Percentiles rank a stretch among this genome's conserved stretches.
Evolutionary conservation across 1,140 invertebrate genomes (phyloP).

Genomic region (Caenorhabditis briggsae): DNA sequence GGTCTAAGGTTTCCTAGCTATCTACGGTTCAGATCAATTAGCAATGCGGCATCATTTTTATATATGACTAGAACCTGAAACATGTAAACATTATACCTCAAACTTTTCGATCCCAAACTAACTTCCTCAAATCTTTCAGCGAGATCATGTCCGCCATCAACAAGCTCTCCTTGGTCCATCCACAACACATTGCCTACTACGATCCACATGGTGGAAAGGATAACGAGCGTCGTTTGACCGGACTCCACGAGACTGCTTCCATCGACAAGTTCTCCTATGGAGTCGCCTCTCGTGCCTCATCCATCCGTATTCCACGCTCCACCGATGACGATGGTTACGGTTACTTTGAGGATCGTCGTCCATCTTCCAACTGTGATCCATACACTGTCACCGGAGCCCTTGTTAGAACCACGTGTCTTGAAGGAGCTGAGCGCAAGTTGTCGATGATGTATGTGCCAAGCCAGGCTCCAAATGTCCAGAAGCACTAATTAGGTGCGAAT

Average conservation of each 20-base stretch:
- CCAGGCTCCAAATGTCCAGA: constrained; percentile 31
- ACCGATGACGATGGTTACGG: constrained; percentile 88
- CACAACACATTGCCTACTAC: constrained; percentile 88
- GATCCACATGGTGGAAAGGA: constrained; percentile 87
- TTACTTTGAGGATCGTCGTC: constrained; percentile 91
- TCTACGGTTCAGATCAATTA: too few relatives aligned
- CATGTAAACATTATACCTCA: too few relatives aligned
- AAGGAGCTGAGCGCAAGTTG: constrained; percentile 60
- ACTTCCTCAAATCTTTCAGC: constrained; percentile 8
- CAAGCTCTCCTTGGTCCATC: constrained; percentile 86
- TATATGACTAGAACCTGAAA: too few relatives aligned
- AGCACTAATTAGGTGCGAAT: background rate
- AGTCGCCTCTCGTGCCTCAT: constrained; percentile 85
- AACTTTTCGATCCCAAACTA: too few relatives aligned
- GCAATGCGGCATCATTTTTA: too few relatives aligned
- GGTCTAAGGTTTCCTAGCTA: too few relatives aligned
- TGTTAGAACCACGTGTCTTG: constrained; percentile 61
- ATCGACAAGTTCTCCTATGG: constrained; percentile 87
- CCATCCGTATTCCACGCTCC: constrained; percentile 86
- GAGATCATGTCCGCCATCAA: constrained; percentile 80
- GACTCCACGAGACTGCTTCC: constrained; percentile 86
- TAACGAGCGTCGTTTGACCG: constrained; percentile 87
- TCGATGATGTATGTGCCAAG: constrained; percentile 61
- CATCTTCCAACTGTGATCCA: constrained; percentile 92
- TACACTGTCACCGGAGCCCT: constrained; percentile 80